Conservation (phyloP, 2,888 invertebrate species). For the Chloroclystis v-ata region DNA sequence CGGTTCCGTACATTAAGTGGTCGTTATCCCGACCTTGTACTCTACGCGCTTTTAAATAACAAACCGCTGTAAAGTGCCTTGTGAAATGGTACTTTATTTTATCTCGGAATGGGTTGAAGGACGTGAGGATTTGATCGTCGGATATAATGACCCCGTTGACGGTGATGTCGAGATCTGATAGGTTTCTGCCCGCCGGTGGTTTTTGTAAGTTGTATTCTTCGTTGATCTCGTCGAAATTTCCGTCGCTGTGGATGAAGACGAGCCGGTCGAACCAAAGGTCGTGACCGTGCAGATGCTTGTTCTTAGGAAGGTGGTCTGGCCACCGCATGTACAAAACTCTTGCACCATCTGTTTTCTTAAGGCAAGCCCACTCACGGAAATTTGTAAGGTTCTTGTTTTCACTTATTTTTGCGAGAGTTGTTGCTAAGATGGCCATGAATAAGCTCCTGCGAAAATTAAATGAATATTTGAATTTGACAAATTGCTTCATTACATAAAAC, state of each 20-base stretch:
- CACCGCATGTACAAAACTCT: not conserved
- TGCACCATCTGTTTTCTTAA: too few relatives aligned
- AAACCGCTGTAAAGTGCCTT: not conserved
- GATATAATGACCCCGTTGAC: not conserved
- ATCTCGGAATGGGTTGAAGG: not conserved
- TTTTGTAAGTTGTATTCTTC: not conserved
- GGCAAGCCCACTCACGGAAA: too few relatives aligned
- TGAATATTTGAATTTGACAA: too few relatives aligned
- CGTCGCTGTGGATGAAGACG: not conserved
- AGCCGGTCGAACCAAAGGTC: slow-evolving; percentile 1
- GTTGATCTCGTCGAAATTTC: not conserved
- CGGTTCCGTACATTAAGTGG: not conserved
- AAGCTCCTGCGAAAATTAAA: too few relatives aligned
- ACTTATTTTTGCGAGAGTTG: too few relatives aligned
- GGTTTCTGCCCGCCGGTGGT: not conserved
- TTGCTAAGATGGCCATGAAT: too few relatives aligned
- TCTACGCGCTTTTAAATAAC: not conserved
- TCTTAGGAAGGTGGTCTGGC: not conserved
- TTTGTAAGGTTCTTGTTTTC: too few relatives aligned
- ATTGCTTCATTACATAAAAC: too few relatives aligned
- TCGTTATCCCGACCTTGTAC: not conserved
- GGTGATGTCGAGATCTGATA: not conserved
- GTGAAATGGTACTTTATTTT: not conserved
- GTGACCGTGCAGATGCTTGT: too few relatives aligned
- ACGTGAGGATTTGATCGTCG: not conserved